Evolutionary conservation across 2,113 vertebrate genomes (phyloP), one percentile per base, ranked within the genome.

Genomic region (Cyprinus carpio): DNA sequence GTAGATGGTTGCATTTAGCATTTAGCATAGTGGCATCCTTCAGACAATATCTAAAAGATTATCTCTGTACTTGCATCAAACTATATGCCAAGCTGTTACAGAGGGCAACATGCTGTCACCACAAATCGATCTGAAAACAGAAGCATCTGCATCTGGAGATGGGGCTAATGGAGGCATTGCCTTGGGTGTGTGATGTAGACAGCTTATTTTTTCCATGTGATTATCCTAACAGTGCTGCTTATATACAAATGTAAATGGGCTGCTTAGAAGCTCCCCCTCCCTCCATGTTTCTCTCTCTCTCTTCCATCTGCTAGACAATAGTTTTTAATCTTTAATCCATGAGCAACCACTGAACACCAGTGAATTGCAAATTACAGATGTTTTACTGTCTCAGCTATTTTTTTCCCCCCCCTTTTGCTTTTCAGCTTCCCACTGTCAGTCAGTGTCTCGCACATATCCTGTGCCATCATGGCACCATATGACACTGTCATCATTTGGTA

Each of bases 311-410:
- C 97, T 97, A 98, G 96, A 98, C 97, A 97, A 97, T 96, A 98
- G 96, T 98, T 98, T 98, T 98, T 96, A 98, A 99, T 99, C 97
- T 98, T 98, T 98, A 99, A 99, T 99, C 98, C 97, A 98, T 98
- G 97, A 97, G 97, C 97, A 99, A 96, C 96, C 98, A 97, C 95
- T 95, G 96, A 97, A 98, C 97, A 97, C 96, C 95, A 94, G 96
- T 90, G 96, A 98, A 98, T 97, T 96, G 97, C 97, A 97, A 96
- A 98, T 99, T 98, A 97, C 97, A 99, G 97, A 98, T 98, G 97
- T 99, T 98, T 99, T 98, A 98, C 96, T 97, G 96, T 97, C 95
- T 95, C 95, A 94, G 94, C 95, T 94, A 95, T 95, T 95, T 87
- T 87, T 83, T 85, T 87, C 87, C 27, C 85, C 93, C 94, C 91